A percentile compares a stretch with the other conserved stretches of the same genome.
Evolutionary conservation across 2,888 invertebrate species (phyloP).

Genomic region (Eudasyphora cyanicolor): DNA sequence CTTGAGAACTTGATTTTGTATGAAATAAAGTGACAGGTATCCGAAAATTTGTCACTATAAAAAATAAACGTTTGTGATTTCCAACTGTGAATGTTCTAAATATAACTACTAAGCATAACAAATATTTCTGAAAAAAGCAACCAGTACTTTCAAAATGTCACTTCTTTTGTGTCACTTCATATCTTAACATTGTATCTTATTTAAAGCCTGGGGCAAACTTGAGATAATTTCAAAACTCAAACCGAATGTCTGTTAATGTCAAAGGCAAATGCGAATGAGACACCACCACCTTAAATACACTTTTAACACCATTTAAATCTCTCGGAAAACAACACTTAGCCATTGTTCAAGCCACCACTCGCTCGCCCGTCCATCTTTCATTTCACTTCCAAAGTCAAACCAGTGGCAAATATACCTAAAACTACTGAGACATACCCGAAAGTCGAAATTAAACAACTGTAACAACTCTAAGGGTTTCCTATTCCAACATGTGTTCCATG

Average conservation of each 20-base stretch:
- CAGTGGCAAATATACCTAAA: constrained; percentile 28
- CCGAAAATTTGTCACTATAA: too few relatives aligned
- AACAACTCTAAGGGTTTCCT: constrained; percentile 19
- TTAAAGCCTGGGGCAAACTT: neutral
- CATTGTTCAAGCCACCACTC: neutral
- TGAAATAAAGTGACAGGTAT: too few relatives aligned
- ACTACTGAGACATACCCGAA: constrained; percentile 29
- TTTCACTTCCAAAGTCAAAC: constrained; percentile 44
- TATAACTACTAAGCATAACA: too few relatives aligned
- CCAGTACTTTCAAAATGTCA: neutral
- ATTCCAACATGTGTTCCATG: constrained; percentile 57
- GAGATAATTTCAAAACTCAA: neutral
- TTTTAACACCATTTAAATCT: constrained; percentile 39
- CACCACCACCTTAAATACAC: constrained; percentile 41
- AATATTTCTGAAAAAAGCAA: too few relatives aligned
- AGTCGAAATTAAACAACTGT: constrained; percentile 17
- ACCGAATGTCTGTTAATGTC: neutral
- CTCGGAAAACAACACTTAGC: neutral
- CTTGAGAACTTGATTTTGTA: too few relatives aligned
- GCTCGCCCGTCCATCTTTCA: neutral
- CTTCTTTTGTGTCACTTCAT: neutral
- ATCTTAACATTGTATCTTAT: neutral
- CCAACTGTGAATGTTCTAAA: too few relatives aligned
- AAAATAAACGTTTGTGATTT: too few relatives aligned
- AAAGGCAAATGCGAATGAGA: neutral